A percentile compares a stretch with the other conserved stretches of the same genome.
Conservation (phyloP, 2,888 invertebrate species). For the Epicampocera succincta region DNA sequence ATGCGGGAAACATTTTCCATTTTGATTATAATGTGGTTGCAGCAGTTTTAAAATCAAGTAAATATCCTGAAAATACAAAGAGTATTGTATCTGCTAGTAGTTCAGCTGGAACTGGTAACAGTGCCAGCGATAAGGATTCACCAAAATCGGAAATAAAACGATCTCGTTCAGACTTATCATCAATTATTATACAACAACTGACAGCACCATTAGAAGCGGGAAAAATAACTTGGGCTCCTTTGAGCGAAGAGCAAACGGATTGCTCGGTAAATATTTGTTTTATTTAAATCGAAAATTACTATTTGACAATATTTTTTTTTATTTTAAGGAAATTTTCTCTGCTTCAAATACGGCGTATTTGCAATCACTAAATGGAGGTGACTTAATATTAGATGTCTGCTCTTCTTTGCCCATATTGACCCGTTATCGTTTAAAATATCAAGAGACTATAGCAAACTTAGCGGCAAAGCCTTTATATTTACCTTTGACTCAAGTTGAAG, state of each 20-base stretch:
- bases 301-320: background rate
- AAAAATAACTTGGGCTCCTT: slow-evolving; percentile 82
- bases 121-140: slow-evolving; percentile 83
- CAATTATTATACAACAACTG: slow-evolving; percentile 88
- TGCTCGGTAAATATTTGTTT: slow-evolving; percentile 79
- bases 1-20: slow-evolving; percentile 69
- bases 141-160: slow-evolving; percentile 84
- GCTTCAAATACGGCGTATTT: slow-evolving; percentile 90
- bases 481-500: slow-evolving; percentile 88
- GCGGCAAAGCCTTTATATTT: slow-evolving; percentile 86
- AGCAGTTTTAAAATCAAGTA: slow-evolving; percentile 89
- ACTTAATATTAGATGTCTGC: slow-evolving; percentile 91
- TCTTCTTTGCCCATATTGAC: slow-evolving; percentile 86
- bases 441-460: slow-evolving; percentile 77
- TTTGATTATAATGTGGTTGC: slow-evolving; percentile 90
- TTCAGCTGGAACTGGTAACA: slow-evolving; percentile 49
- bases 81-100: slow-evolving; percentile 81
- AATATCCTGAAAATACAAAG: slow-evolving; percentile 84
- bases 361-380: slow-evolving; percentile 91
- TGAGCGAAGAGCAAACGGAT: slow-evolving; percentile 82
- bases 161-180: slow-evolving; percentile 87
- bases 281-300: background rate
- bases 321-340: slow-evolving; percentile 87
- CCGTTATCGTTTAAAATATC: slow-evolving; percentile 83
- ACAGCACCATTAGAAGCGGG: slow-evolving; percentile 86